Conservation (phyloP, 1,140 invertebrate species). For the Neodiprion fabricii region DNA sequence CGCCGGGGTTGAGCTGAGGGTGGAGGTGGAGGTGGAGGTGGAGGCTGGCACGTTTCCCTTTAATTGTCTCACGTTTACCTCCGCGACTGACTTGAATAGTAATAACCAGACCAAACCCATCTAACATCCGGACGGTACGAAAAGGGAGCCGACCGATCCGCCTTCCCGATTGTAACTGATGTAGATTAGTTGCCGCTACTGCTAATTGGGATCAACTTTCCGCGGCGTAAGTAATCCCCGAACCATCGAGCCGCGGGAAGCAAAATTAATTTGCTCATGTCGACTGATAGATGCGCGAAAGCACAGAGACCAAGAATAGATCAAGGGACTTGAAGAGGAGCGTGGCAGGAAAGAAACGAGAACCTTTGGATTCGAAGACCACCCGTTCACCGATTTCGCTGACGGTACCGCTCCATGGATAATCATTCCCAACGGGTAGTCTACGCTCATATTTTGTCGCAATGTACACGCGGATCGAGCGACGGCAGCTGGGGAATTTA, state of each 20-base stretch:
- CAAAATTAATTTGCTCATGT: too few relatives aligned
- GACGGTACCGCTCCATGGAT: background rate
- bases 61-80: constrained; percentile 29
- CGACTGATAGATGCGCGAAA: too few relatives aligned
- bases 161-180: background rate
- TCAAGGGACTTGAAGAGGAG: too few relatives aligned
- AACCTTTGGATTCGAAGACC: too few relatives aligned
- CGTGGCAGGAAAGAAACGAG: too few relatives aligned
- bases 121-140: background rate
- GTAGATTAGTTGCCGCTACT: background rate
- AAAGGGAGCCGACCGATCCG: background rate
- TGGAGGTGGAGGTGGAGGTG: background rate
- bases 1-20: constrained; percentile 32
- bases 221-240: background rate
- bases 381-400: background rate
- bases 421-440: background rate
- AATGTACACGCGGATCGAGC: background rate
- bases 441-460: background rate
- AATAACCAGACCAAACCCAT: constrained; percentile 10
- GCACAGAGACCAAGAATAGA: too few relatives aligned
- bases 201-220: background rate
- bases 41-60: constrained; percentile 16
- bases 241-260: background rate
- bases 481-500: background rate
- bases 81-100: constrained; percentile 11